Base-by-base conservation (phyloP, 2,797 vertebrate genomes). In the Girardinus metallicus region DNA sequence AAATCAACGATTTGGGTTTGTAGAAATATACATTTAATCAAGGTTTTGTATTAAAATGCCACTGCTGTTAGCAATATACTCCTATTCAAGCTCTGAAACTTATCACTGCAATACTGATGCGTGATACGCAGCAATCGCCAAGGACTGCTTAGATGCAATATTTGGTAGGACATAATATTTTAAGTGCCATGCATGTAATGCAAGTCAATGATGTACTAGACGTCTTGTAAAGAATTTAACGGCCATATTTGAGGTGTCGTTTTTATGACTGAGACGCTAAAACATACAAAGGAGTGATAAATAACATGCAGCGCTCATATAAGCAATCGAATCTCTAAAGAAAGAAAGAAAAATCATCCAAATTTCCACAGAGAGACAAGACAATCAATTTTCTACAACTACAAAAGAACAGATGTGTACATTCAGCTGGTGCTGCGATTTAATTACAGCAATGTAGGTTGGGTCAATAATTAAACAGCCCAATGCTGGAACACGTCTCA, bases 381-480 rank as follows among this genome's bases (percentile, higher is more conserved):
- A 43, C 2, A 43, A 41, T 43, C 5, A 43, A 70, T 70, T 70
- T 70, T 43, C 39, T 6, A 43, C 66, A n/a, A 29, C 41, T 16
- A 29, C 3, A 46, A 71, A n/a, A 71, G 26, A 71, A 46, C 12
- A 71, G 43, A 44, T 71, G 43, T 29, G 41, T 4, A 29, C 13
- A 46, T 71, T 43, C 41, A n/a, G 68, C 39, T n/a, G n/a, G 26
- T n/a, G 68, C 41, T 16, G 26, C 2, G 2, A 43, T 71, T 71
- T 71, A 71, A 71, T 71, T 29, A 46, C 29, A 43, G 75, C 75
- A 80, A 16, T 46, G 73, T 21, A 74, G 57, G 29, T 80, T 29
- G 49, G 41, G 84, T 85, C 51, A 83, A 87, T 79, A 83, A 81
- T 77, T 13, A 77, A 86, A 72, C 39, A 44, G 72, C 31, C 55